Conservation (phyloP, 1,140 invertebrate genomes). For the Drosophila rufa region DNA sequence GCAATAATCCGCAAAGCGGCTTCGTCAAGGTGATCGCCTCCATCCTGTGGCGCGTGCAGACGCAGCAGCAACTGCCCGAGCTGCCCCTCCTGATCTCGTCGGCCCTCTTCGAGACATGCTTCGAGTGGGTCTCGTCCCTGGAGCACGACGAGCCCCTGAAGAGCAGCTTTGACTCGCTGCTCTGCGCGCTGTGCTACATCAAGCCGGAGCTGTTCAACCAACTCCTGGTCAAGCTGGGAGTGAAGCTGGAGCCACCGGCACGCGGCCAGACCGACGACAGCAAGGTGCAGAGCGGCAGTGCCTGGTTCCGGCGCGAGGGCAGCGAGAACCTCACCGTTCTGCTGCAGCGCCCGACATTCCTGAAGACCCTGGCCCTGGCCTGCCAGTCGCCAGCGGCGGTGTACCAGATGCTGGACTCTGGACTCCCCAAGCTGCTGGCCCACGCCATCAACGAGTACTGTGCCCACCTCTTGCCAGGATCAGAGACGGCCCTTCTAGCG, state of each 20-base stretch:
- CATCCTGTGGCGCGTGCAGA: slow-evolving; percentile 92
- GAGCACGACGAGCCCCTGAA: slow-evolving; percentile 90
- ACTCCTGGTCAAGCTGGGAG: slow-evolving; percentile 90
- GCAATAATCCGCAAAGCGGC: slow-evolving; percentile 83
- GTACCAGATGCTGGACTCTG: slow-evolving; percentile 90
- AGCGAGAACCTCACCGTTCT: slow-evolving; percentile 85
- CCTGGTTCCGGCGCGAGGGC: slow-evolving; percentile 86
- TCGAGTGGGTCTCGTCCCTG: slow-evolving; percentile 90
- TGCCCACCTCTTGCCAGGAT: slow-evolving; percentile 52
- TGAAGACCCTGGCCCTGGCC: slow-evolving; percentile 90
- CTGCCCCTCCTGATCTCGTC: slow-evolving; percentile 88
- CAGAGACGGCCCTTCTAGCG: slow-evolving; percentile 13
- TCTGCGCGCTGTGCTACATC: slow-evolving; percentile 94
- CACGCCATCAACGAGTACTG: slow-evolving; percentile 87
- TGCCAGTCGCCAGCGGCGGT: slow-evolving; percentile 91
- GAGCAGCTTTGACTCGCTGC: slow-evolving; percentile 89
- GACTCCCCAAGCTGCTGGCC: slow-evolving; percentile 89
- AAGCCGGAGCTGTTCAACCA: slow-evolving; percentile 91
- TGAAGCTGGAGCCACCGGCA: slow-evolving; percentile 85
- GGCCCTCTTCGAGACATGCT: slow-evolving; percentile 90
- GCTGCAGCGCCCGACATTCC: slow-evolving; percentile 88
- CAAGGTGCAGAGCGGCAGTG: slow-evolving; percentile 87
- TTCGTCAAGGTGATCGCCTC: slow-evolving; percentile 89
- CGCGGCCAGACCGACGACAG: slow-evolving; percentile 89
- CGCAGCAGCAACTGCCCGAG: slow-evolving; percentile 87